These are phyloP conservation scores for Esox niger DNA, from an alignment of 2,113 vertebrate genomes.

Conservation along the genomic window DNA sequence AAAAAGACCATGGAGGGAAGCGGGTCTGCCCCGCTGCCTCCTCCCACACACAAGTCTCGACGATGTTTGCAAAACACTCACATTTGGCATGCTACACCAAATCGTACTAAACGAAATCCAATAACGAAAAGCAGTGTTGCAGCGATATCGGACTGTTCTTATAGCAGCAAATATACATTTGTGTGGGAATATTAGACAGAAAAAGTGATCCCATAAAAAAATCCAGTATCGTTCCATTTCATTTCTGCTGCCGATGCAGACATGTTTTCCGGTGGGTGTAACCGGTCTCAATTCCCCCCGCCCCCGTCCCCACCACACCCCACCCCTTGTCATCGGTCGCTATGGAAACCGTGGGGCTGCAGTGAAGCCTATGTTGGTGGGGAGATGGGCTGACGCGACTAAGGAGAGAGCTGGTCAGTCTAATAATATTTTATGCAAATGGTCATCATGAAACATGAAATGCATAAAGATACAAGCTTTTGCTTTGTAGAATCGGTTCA, in stretches of 20 bases:
- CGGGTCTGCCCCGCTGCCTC: constrained; percentile 17
- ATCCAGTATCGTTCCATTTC: constrained; percentile 1
- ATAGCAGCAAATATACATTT: background rate
- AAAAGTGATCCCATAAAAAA: background rate
- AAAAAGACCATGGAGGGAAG: constrained; percentile 26
- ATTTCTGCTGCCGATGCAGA: constrained; percentile 14
- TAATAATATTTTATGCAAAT: too few species aligned
- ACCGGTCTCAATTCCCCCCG: background rate
- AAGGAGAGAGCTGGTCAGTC: background rate
- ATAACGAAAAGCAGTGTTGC: background rate
- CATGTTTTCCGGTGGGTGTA: constrained; percentile 32
- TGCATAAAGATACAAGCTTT: too few species aligned
- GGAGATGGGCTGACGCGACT: background rate
- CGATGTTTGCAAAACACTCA: background rate
- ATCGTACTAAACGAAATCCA: background rate
- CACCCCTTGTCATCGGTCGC: background rate
- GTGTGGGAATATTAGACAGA: background rate
- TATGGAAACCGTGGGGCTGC: constrained; percentile 5
- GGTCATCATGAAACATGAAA: too few species aligned
- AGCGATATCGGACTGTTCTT: background rate
- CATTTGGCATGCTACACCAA: background rate
- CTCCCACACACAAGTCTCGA: constrained; percentile 23
- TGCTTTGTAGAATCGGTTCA: too few species aligned
- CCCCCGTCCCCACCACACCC: too few species aligned
- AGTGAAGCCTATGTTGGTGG: background rate